Conservation (phyloP, 2,888 invertebrate genomes). For the Phorcus lineatus region DNA sequence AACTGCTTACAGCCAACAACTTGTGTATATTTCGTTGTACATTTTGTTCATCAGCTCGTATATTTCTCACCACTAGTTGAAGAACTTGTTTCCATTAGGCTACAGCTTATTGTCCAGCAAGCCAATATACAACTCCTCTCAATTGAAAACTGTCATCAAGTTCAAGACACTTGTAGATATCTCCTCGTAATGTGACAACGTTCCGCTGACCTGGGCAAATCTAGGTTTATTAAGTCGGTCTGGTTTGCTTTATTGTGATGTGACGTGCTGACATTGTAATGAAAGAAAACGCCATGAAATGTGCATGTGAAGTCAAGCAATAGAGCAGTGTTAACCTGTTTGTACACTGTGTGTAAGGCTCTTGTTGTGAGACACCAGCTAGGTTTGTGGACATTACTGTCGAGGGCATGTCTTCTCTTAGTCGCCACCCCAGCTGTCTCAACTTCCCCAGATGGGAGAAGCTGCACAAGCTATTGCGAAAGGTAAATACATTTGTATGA, state of each 20-base stretch:
- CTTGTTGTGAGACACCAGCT: not conserved
- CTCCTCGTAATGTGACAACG: no score
- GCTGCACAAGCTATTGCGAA: not conserved
- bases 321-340: not conserved
- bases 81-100: no score
- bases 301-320: not conserved
- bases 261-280: not conserved
- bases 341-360: not conserved
- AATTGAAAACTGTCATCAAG: not conserved
- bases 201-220: not conserved
- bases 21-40: no score
- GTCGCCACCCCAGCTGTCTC: not conserved
- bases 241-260: not conserved
- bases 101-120: not conserved
- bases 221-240: not conserved
- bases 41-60: no score
- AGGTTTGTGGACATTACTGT: not conserved
- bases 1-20: no score
- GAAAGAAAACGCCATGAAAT: slow-evolving; percentile 4
- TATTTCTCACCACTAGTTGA: no score
- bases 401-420: not conserved
- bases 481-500: not conserved
- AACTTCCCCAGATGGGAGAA: slow-evolving; percentile 3
- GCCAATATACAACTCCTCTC: not conserved
- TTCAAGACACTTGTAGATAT: not conserved